Base-by-base conservation (phyloP, 2,797 vertebrate genomes). In the Hemibagrus guttatus region DNA sequence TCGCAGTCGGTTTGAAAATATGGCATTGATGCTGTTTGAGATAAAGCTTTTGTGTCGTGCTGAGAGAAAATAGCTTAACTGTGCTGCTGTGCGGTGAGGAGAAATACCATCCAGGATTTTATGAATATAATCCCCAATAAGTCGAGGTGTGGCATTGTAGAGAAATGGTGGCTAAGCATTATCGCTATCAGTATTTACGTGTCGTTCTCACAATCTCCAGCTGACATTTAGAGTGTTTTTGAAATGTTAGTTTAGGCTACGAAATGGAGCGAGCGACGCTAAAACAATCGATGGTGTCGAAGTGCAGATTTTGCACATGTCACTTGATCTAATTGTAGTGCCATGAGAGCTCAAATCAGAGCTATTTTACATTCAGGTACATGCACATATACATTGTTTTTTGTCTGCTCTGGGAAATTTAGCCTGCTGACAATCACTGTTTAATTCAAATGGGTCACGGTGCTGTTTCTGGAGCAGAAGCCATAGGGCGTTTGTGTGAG, bases 221-320 rank as follows among this genome's bases (percentile, higher is more conserved):
- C 89, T 92, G 91, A 93, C 91, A 91, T 92, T 91, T 92, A 83
- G 92, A 93, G 93, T 92, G 92, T 91, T 88, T 89, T 88, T 84
- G 71, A 91, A 93, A 92, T 92, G 90, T 91, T 90, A 91, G 91
- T 92, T 93, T 87, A 84, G 87, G 90, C 85, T 87, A 89, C 71
- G 39, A 80, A 83, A 90, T 81, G 42, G 76, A 89, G 84, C 85
- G 64, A 83, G 81, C 46, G 87, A 64, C 19, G 66, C 80, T 89
- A 87, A 89, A 93, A 91, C 92, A 92, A 90, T 92, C 87, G 1
- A 69, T 86, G 90, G 90, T 13, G 46, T 87, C 78, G 31, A 54
- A 71, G 64, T 82, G 85, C 90, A 81, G n/a, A 81, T 81, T 87
- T 93, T 91, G 92, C 91, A 91, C 91, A 92, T 90, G 89, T 92